Base-by-base conservation (phyloP, 2,797 vertebrate species). In the Nasua narica region DNA sequence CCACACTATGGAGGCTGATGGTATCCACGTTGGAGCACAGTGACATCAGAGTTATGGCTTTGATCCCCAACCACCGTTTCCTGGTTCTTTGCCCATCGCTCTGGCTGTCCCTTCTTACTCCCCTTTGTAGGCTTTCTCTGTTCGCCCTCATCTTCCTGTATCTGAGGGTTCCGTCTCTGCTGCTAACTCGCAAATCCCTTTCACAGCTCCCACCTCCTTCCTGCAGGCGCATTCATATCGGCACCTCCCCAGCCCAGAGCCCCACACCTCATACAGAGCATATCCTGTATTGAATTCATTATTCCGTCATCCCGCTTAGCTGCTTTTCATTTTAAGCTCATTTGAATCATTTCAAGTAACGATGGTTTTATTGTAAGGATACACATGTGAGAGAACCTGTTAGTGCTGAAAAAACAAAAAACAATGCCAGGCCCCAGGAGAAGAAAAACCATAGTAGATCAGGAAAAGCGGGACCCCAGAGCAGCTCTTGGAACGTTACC, bases 271-370 rank as follows among this genome's bases (percentile, higher is more conserved):
- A 2, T 11, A 27, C 0, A 1, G 35, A 79, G 60, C 15, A 25
- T 29, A 25, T 15, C 92, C 56, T 81, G 32, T 10, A 23, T 67
- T 83, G 60, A 95, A 29, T 69, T 48, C 29, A 50, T 91, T 35
- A 82, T 60, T 54, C 4, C 60, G 25, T 58, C 25, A 4, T 27
- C 76, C 46, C 1, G 4, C 56, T 52, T 69, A 62, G 19, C 35
- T 88, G 62, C 65, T 76, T 84, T 94, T 72, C 2, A 0, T 56
- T 92, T 86, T 79, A 56, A 90, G 37, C 18, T 88, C 52, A 79
- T 79, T 83, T 60, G 56, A 88, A 76, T 60, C 35, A 87, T 76
- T 93, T 96, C n/a, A 86, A 92, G 32, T 72, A 65, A 79, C 15
- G 52, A 81, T 65, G 40, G 18, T 85, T 77, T 95, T 91, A 76